Evolutionary conservation across 2,113 vertebrate genomes (phyloP).

Genomic region (Myiopsitta monachus): DNA sequence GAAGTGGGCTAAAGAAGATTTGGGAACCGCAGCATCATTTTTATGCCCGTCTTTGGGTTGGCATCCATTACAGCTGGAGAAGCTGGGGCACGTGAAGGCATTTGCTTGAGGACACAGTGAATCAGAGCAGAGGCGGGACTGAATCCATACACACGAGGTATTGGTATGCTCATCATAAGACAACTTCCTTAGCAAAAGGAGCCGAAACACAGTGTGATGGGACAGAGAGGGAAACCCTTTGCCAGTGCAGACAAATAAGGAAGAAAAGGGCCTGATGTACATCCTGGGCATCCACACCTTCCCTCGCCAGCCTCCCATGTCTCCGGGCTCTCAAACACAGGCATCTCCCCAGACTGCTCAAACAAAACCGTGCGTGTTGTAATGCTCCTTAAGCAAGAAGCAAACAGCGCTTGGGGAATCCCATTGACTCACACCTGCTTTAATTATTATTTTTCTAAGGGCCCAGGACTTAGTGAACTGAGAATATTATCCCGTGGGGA

Average conservation of each 20-base stretch:
- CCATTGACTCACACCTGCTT: conserved; percentile 58
- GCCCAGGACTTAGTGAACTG: conserved; percentile 25
- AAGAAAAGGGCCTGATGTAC: background rate
- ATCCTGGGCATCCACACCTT: background rate
- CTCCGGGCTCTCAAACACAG: background rate
- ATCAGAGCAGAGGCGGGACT: background rate
- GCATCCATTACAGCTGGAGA: background rate
- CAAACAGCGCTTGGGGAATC: conserved; percentile 60
- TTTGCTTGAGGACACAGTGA: background rate
- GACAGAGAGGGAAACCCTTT: background rate
- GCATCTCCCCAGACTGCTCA: background rate
- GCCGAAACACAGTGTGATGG: background rate
- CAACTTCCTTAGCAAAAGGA: background rate
- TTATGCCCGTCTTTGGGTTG: background rate
- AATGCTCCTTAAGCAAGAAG: background rate
- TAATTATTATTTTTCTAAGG: conserved; percentile 22
- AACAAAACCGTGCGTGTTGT: background rate
- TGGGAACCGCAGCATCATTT: background rate
- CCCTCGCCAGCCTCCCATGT: background rate
- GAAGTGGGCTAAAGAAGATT: rapidly evolving
- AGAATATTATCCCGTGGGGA: conserved; percentile 59
- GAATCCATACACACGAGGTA: rapidly evolving
- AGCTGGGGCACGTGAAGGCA: background rate
- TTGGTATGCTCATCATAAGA: background rate
- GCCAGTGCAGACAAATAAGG: background rate